A percentile compares a stretch with the other conserved stretches of the same genome.
phyloP scores from a whole-genome alignment of 2,797 vertebrate genomes.

The Toxotes lorentzi region DNA sequence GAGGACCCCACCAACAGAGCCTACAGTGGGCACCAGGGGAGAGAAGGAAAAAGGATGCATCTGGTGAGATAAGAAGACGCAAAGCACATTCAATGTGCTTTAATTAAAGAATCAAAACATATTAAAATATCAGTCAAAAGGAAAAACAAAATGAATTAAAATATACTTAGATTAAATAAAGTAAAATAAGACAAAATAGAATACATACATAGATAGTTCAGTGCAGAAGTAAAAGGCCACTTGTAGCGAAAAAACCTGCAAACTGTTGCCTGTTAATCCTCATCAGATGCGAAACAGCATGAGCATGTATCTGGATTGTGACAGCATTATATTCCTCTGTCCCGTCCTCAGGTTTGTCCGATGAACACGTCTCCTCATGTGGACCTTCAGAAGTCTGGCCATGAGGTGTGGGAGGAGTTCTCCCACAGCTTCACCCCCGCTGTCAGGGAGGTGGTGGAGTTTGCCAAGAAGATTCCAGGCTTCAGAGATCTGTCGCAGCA shows the following conservation, averaged over 20 bases:
- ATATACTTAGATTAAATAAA: too few relatives aligned
- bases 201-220: background rate
- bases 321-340: background rate
- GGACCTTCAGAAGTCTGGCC: conserved; percentile 93
- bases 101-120: background rate
- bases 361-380: conserved; percentile 95
- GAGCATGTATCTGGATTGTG: background rate
- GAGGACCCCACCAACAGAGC: conserved; percentile 60
- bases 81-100: background rate
- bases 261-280: background rate
- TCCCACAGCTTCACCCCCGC: conserved; percentile 97
- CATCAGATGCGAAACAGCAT: background rate
- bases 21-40: conserved; percentile 68
- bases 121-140: background rate
- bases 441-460: conserved; percentile 97
- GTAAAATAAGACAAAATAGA: background rate
- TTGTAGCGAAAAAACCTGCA: background rate
- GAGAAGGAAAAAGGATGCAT: conserved; percentile 84
- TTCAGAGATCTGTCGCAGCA: conserved; percentile 95
- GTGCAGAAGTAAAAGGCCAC: background rate
- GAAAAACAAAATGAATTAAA: background rate
- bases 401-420: conserved; percentile 97
- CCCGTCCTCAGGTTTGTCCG: conserved; percentile 90
- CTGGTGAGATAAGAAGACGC: conserved; percentile 85
- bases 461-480: conserved; percentile 96